Conservation (phyloP, 2,888 invertebrate genomes). For the Cordylochernes scorpioides region DNA sequence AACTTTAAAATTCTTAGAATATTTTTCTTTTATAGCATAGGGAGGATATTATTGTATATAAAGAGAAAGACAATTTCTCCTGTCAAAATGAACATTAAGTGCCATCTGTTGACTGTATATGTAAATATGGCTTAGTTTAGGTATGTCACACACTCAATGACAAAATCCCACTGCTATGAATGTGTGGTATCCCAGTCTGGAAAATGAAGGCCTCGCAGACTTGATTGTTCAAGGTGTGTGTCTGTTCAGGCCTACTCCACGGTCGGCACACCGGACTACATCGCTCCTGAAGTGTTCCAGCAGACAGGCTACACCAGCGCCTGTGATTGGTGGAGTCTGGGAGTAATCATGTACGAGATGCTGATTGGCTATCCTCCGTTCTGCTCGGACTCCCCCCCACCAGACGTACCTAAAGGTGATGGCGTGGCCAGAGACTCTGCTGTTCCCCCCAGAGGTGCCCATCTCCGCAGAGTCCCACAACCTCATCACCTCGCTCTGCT, state of each 20-base stretch:
- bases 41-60: too few relatives aligned
- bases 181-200: too few relatives aligned
- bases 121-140: neutral
- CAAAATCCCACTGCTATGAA: neutral
- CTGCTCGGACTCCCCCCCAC: too few relatives aligned
- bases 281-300: constrained; percentile 88
- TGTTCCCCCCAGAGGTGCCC: constrained; percentile 95
- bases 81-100: too few relatives aligned
- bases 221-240: too few relatives aligned
- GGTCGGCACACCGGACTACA: constrained; percentile 90
- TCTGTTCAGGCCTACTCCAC: constrained; percentile 32
- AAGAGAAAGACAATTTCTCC: too few relatives aligned
- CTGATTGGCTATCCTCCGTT: too few relatives aligned
- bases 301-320: constrained; percentile 93
- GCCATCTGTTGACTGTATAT: neutral
- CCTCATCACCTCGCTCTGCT: constrained; percentile 75
- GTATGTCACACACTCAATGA: neutral
- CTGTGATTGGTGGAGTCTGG: constrained; percentile 98
- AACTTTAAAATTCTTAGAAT: too few relatives aligned
- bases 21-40: too few relatives aligned
- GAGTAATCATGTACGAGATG: constrained; percentile 99
- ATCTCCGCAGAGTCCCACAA: constrained; percentile 91
- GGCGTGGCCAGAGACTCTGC: constrained; percentile 93
- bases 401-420: constrained; percentile 90
- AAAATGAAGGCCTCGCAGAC: too few relatives aligned